Evolutionary conservation across 2,113 vertebrate species (phyloP), one percentile per base, ranked within the genome.

Genomic region (Perccottus glenii): DNA sequence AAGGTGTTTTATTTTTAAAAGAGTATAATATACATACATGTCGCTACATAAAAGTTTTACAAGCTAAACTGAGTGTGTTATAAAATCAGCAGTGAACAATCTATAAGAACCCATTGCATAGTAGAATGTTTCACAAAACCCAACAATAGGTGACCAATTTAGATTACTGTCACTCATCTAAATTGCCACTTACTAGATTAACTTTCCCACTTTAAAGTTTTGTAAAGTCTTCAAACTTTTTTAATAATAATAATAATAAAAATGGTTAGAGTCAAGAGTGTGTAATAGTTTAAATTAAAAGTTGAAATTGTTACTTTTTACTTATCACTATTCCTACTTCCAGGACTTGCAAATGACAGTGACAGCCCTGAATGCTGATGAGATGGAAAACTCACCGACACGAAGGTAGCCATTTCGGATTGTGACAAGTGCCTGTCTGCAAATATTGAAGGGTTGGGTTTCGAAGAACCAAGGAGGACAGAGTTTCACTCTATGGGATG

Each of bases 311-410:
- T 6, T 8, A 40, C 38, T 53, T 27, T 3, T 3, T 27, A 27
- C 19, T 27, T 3, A 27, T 27, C 5, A 35, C 11, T 5, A 12
- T 50, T 15, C 47, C 12, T 5, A n/a, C 7, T 36, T 36, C 8
- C 7, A 40, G 38, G 38, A 36, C 51, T 7, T 53, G 64, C 60
- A 49, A 65, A 42, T 44, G 15, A 72, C 81, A 75, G 52, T 66
- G 69, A 82, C 75, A 78, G 70, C 35, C 60, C 53, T 50, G 60
- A 82, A 67, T 63, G 81, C 64, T 73, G 78, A 87, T 32, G 67
- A 64, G 68, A 57, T 36, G 64, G 49, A 85, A 78, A 85, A 92
- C 91, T 91, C 84, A 92, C 91, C 86, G 91, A 87, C 55, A 92
- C 83, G 67, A 92, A 92, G 0, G 91, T 73, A 58, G 91, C 85